Evolutionary conservation across 2,113 vertebrate species (phyloP), one percentile per base, ranked within the genome.

Genomic region (Delphinus delphis): DNA sequence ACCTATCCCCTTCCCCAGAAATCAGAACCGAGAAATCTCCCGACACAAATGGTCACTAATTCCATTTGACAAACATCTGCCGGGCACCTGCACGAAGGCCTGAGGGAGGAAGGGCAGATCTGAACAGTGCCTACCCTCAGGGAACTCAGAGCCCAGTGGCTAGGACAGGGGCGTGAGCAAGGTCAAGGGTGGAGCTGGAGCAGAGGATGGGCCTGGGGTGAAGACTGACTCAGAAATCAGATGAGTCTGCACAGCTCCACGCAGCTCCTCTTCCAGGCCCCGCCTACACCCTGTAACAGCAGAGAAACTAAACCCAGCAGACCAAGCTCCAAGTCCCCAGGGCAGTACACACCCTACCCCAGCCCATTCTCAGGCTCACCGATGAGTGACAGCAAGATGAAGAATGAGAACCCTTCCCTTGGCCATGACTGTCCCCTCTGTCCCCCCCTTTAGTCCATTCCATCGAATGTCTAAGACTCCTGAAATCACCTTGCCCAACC

Each of bases 61-160:
- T 38, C 68, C 23, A 33, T 4, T 26, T 14, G n/a, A 67, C 50
- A 63, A 67, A 58, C n/a, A 11, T 50, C 5, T 63, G 58, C 33
- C 3, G 7, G n/a, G 50, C 18, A 33, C 60, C 70, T 81, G 12
- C 0, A 1, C 0, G 3, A 26, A 53, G n/a, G 14, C 14, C 36
- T 23, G 13, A 21, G 67, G 18, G 62, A 74, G 50, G 60, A 80
- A 95, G 33, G 26, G 31, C 53, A 11, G 74, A 58, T 36, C 55
- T 41, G 63, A 73, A 62, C 0, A 7, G 18, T 10, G 15, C 36
- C 83, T 79, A 50, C 13, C 44, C 36, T 5, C 14, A 9, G 44
- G 25, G 44, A 44, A 33, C 25, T 25, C 25, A 77, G 53, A 63
- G 23, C 53, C 53, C 62, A n/a, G 77, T 17, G 23, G 38, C 28